Base-by-base conservation (phyloP, 2,888 invertebrate species). In the Dasypolia templi region DNA sequence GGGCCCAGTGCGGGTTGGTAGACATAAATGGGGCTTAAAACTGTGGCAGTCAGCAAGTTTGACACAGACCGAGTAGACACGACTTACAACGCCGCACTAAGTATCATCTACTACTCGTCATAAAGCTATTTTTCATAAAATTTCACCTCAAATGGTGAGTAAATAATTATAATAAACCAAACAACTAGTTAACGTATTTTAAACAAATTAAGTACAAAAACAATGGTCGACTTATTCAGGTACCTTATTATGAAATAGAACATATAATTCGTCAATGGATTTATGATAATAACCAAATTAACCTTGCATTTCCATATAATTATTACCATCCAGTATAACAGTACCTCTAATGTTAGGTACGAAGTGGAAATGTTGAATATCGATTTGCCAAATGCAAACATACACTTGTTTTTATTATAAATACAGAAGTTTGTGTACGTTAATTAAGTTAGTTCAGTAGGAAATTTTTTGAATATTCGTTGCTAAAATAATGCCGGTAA, bases 221-320 rank as follows among this genome's bases (percentile, higher is more conserved):
- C 2, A 53, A 29, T 59, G 7, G 6, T 44, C 53, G 39, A 53
- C 44, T 26, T 66, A 44, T n/a, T 53, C 26, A 62, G 7, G 29
- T 29, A 11, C 17, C 1, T 1, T 26, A 53, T 65, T 39, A 69
- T 72, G 55, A 56, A 68, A 58, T 56, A 53, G 39, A 72, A 65
- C 67, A 49, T 66, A 66, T 61, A 75, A 79, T 44, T 72, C 55
- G 58, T 46, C 65, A 72, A 77, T 76, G 61, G 42, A 67, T 74
- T 66, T 76, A 81, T 78, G n/a, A 63, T 78, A 68, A 51, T 63
- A 66, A 77, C 76, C 71, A 85, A 83, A 77, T 80, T 78, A 77
- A 81, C 73, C 70, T 74, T 79, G 53, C 72, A 44, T 79, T 75
- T 75, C 59, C 65, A 66, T 74, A 75, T 69, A 80, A 6, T 35